Conservation (phyloP, 2,113 vertebrate species). For the Lagopus muta region DNA sequence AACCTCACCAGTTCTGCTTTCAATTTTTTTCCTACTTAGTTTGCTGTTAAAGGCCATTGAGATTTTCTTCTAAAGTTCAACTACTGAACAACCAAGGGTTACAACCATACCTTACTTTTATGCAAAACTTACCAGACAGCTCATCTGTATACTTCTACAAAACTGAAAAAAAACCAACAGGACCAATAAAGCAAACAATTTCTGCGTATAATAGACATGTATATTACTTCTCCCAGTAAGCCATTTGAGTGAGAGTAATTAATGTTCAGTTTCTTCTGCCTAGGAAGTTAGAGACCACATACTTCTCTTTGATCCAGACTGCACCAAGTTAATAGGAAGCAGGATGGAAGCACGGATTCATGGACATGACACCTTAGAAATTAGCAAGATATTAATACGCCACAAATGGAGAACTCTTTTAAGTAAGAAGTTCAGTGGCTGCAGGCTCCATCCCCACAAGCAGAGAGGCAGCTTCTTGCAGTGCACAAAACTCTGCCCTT, state of each 20-base stretch:
- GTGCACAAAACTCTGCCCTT: neutral
- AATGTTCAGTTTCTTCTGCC: neutral
- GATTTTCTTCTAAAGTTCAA: neutral
- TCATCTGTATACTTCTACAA: neutral
- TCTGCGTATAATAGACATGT: neutral
- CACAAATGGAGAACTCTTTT: neutral
- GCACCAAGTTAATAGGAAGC: neutral
- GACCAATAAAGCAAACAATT: neutral
- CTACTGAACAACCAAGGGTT: neutral
- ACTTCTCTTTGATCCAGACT: neutral
- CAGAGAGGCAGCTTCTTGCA: neutral
- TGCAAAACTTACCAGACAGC: no score
- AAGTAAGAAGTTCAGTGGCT: neutral
- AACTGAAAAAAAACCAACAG: neutral
- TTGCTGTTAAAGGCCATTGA: neutral
- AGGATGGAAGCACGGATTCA: neutral
- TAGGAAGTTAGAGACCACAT: neutral
- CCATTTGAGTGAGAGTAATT: neutral
- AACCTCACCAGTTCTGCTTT: neutral
- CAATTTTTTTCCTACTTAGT: neutral
- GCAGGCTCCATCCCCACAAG: neutral
- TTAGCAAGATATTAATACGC: neutral
- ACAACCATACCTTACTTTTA: neutral
- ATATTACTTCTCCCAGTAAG: neutral
- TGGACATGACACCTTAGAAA: neutral